phyloP scores from a whole-genome alignment of 1,140 invertebrate species.

The Bombus polaris region DNA sequence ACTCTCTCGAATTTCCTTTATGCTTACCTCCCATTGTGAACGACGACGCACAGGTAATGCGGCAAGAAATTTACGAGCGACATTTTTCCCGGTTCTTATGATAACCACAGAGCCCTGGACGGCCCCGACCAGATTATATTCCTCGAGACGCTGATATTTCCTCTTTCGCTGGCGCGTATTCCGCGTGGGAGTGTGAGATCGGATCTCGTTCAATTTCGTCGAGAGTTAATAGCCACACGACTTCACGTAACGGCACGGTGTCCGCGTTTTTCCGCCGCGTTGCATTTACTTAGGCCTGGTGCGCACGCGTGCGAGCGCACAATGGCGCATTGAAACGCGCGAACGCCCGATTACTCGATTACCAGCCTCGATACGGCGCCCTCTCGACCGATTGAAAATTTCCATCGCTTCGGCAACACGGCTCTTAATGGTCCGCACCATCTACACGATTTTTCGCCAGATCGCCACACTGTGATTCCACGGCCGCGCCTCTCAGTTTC shows the following conservation, averaged over 20 bases:
- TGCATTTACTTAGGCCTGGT: conserved; percentile 44
- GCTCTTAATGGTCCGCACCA: conserved; percentile 10
- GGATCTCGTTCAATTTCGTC: conserved; percentile 69
- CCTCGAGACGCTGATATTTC: conserved; percentile 57
- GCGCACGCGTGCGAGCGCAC: conserved; percentile 17
- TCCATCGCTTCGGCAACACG: background rate
- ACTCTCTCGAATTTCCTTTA: conserved; percentile 36
- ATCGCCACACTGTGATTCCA: background rate
- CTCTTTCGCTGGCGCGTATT: conserved; percentile 43
- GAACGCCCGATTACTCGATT: conserved; percentile 63
- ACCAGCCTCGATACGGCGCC: conserved; percentile 23
- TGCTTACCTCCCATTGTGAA: conserved; percentile 17
- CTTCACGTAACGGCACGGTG: conserved; percentile 62
- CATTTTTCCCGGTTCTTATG: conserved; percentile 33
- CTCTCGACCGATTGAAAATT: conserved; percentile 40
- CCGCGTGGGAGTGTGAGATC: conserved; percentile 67
- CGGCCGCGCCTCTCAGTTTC: conserved; percentile 1
- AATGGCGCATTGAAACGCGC: conserved; percentile 65
- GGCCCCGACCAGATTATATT: conserved; percentile 52
- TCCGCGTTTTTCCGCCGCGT: conserved; percentile 57
- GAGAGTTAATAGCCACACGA: conserved; percentile 67
- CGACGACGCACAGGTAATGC: background rate
- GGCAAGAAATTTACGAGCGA: conserved; percentile 36
- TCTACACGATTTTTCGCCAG: background rate
- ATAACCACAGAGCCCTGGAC: conserved; percentile 28